These are phyloP conservation scores for Salarias fasciatus DNA, from an alignment of 2,797 vertebrate genomes.

Conservation along the genomic window DNA sequence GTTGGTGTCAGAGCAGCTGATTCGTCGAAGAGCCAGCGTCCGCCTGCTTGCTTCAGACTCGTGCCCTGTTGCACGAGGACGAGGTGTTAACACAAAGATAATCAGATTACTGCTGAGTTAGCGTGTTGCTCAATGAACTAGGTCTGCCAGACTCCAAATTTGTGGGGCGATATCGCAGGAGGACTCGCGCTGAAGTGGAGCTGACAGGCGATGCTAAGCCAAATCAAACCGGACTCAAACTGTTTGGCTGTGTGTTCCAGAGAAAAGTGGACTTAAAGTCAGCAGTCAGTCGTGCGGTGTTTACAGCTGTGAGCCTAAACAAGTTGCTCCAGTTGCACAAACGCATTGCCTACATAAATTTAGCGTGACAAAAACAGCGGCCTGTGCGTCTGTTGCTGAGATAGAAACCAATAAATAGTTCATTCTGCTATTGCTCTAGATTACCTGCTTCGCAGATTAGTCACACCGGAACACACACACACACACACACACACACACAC, in stretches of 20 bases:
- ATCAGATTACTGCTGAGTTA: constrained; percentile 61
- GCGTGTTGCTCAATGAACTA: constrained; percentile 51
- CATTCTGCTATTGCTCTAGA: constrained; percentile 18
- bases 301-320: too few species aligned
- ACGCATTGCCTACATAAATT: too few species aligned
- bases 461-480: constrained; percentile 11
- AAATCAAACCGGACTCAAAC: constrained; percentile 26
- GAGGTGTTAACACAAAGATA: constrained; percentile 46
- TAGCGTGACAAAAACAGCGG: too few species aligned
- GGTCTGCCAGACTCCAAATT: constrained; percentile 46
- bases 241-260: not conserved
- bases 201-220: constrained; percentile 20
- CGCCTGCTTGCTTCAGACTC: not conserved
- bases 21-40: not conserved
- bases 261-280: not conserved
- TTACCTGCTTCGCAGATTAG: constrained; percentile 21
- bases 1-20: not conserved
- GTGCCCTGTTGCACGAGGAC: constrained; percentile 16
- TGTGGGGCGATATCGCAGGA: constrained; percentile 47
- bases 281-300: too few species aligned
- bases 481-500: constrained; percentile 22
- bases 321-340: too few species aligned
- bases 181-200: constrained; percentile 11
- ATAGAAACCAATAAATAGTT: not conserved
- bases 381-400: too few species aligned